Evolutionary conservation across 2,113 vertebrate genomes (phyloP).

Genomic region (Poeciliopsis occidentalis): DNA sequence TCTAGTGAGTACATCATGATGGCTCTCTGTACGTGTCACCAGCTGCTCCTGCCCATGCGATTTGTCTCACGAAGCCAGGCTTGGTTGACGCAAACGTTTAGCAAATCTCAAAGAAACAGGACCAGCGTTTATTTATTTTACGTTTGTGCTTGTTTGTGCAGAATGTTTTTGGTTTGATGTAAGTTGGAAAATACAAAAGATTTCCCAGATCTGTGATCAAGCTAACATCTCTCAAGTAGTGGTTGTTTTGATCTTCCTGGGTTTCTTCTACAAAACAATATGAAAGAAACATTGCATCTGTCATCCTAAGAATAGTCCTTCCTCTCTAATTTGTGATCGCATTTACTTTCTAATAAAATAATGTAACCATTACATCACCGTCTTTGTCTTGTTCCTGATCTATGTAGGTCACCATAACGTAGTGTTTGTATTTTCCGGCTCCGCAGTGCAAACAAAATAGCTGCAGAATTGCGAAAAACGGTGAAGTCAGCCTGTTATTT

Average conservation of each 20-base stretch:
- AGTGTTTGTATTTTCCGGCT: neutral
- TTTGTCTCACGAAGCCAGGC: neutral
- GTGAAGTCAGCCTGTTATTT: neutral
- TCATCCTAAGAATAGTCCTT: neutral
- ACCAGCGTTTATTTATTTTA: neutral
- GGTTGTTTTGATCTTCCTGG: neutral
- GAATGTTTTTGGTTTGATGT: neutral
- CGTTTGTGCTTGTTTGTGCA: neutral
- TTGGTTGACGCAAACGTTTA: neutral
- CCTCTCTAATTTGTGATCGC: neutral
- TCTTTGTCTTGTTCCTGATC: neutral
- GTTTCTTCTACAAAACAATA: neutral
- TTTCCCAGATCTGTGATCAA: neutral
- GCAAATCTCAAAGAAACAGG: neutral
- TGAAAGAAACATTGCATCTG: neutral
- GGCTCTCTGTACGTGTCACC: neutral
- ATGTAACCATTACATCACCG: neutral
- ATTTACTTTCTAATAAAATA: too few species aligned
- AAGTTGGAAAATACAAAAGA: neutral
- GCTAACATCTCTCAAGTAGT: neutral
- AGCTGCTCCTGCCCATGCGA: neutral
- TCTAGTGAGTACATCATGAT: neutral
- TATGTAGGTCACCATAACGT: neutral
- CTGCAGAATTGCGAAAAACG: neutral
- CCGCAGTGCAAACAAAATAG: neutral